Evolutionary conservation across 2,797 vertebrate genomes (phyloP), one percentile per base, ranked within the genome.

Genomic region (Cyclopterus lumpus): DNA sequence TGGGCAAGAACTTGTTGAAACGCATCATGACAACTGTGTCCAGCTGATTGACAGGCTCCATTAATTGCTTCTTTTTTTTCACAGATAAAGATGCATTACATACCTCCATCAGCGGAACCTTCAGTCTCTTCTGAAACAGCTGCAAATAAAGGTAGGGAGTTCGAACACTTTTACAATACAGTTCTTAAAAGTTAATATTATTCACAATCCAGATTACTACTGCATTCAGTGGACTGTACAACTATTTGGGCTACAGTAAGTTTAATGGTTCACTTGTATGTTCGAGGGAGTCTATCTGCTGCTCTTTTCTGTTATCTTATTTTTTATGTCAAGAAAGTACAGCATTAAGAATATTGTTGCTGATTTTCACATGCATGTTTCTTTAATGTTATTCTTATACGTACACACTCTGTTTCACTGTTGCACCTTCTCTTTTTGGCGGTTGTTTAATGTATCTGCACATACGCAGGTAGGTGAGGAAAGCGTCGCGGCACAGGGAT

Each of bases 71-170:
- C 1, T 38, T 42, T 58, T 64, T 49, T 14, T 77, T 64, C n/a
- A 38, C 8, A 44, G 59, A 67, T 59, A 51, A 69, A 73, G 20
- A 71, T 72, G 54, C 22, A 44, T 40, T 36, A 76, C 90, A 34
- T 89, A 94, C 94, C 85, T 0, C 7, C 30, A 69, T 58, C 62
- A 10, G 16, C 82, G 15, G 94, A 94, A 76, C 90, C 93, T 48
- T 93, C 91, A 3, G 0, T 1, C 0, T 85, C 82, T 0, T 92
- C 59, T 42, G 88, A 89, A 51, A 34, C 53, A 76, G 40, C 91
- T 93, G 87, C 53, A 67, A 63, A 67, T 30, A 24, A 30, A 51
- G 46, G 16, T 1, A 14, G 1, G 53, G 14, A 73, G 28, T 78
- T 38, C 69, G 0, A 42, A 46, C 16, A 67, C 3, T 34, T 68